Percentiles rank a stretch among this genome's conserved stretches.
Conservation (phyloP, 2,888 invertebrate species). For the Synanthedon formicaeformis region DNA sequence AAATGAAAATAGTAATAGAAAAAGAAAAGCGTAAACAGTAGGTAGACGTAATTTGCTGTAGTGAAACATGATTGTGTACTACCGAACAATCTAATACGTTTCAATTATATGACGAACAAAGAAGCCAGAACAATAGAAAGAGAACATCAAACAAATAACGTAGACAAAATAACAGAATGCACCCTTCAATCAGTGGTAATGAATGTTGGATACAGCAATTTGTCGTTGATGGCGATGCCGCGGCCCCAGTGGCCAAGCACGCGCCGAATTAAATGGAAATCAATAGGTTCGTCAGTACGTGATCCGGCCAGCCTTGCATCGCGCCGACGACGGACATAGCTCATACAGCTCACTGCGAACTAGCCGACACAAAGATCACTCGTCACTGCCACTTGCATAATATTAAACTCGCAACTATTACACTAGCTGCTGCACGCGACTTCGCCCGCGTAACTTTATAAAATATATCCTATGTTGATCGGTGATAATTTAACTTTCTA, state of each 20-base stretch:
- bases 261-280: constrained; percentile 68
- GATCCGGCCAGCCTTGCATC: constrained; percentile 48
- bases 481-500: too few relatives aligned
- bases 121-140: constrained; percentile 2
- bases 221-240: constrained; percentile 25
- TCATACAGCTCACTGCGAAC: constrained; percentile 13
- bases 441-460: too few relatives aligned
- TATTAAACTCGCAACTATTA: too few relatives aligned
- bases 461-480: too few relatives aligned
- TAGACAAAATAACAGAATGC: constrained; percentile 14
- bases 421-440: too few relatives aligned
- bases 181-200: constrained; percentile 51
- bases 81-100: too few relatives aligned
- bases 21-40: too few relatives aligned
- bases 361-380: not conserved
- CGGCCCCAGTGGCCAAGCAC: constrained; percentile 39
- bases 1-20: too few relatives aligned
- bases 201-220: constrained; percentile 40
- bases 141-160: constrained; percentile 7
- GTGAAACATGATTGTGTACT: too few relatives aligned
- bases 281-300: constrained; percentile 55
- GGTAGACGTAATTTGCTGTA: too few relatives aligned
- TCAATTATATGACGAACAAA: not conserved
- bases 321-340: constrained; percentile 21
- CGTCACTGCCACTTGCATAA: too few relatives aligned